Base-by-base conservation (phyloP, 2,113 vertebrate genomes). In the Symphodus melops region DNA sequence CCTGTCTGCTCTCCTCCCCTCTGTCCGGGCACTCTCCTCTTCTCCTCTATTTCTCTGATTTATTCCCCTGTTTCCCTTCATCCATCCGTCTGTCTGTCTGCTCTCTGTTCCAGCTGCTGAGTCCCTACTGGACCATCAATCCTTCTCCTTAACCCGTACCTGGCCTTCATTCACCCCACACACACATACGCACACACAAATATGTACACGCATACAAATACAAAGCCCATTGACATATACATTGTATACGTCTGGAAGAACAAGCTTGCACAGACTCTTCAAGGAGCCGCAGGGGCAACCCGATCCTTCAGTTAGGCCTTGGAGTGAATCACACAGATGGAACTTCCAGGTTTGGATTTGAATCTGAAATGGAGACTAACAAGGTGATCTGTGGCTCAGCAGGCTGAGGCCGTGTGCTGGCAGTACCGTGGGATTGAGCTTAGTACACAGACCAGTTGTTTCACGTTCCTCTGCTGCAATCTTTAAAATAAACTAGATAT, bases 51-150 rank as follows among this genome's bases (percentile, higher is more conserved):
- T 48, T 60, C 75, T 76, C 51, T 93, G 91, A 94, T 93, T 93
- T 92, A 92, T 92, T 86, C 81, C 81, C 88, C 69, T 55, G 68
- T 67, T 91, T 82, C 85, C 87, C 74, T 84, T 72, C 75, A 70
- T 88, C 83, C 76, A 76, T 87, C 88, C 23, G 86, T 89, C 86
- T 41, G 83, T 91, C 88, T 85, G 79, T 90, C 88, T 88, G 87
- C 64, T 84, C 86, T 80, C 82, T 76, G 87, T 84, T 93, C 90
- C 92, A 94, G 91, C 92, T 93, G 91, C 86, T 36, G 75, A 62
- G 88, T 92, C 92, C 89, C 92, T 74, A 39, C 85, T 80, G 92
- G 77, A 72, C 86, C 82, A 91, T 93, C 90, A 93, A 93, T 91
- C 91, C 79, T 88, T 86, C 91, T 72, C 67, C 69, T 89, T 88